phyloP scores from a whole-genome alignment of 2,797 vertebrate species.

The Phataginus tetradactyla region DNA sequence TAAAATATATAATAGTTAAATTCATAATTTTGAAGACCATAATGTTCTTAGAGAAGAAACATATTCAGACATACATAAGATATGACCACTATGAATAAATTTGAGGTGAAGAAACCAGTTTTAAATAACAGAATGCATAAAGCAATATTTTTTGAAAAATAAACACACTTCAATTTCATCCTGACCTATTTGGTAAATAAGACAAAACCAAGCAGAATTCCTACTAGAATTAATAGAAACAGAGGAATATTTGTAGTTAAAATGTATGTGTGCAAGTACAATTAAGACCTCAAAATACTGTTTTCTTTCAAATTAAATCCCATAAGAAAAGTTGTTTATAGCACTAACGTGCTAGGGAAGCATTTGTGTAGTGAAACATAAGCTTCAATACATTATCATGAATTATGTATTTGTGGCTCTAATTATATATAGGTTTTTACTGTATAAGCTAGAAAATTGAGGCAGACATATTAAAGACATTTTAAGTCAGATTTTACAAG shows the following conservation, averaged over 20 bases:
- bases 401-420: neutral
- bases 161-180: neutral
- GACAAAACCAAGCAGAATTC: neutral
- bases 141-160: neutral
- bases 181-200: neutral
- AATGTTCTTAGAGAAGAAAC: neutral
- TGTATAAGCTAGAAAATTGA: neutral
- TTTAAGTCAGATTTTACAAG: constrained; percentile 11
- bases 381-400: neutral
- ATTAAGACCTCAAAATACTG: neutral
- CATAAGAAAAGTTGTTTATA: neutral
- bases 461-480: neutral
- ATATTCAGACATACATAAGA: neutral
- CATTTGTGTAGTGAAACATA: constrained; percentile 37
- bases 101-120: neutral
- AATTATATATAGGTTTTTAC: neutral
- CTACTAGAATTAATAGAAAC: neutral
- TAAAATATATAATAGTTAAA: neutral
- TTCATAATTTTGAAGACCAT: neutral
- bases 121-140: neutral
- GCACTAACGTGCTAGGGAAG: neutral
- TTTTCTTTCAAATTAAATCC: constrained; percentile 23
- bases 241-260: neutral
- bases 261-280: neutral
- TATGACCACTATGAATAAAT: neutral